Percentiles rank a stretch among this genome's conserved stretches.
phyloP scores from a whole-genome alignment of 2,888 invertebrate genomes.

The Harpalus rubripes region DNA sequence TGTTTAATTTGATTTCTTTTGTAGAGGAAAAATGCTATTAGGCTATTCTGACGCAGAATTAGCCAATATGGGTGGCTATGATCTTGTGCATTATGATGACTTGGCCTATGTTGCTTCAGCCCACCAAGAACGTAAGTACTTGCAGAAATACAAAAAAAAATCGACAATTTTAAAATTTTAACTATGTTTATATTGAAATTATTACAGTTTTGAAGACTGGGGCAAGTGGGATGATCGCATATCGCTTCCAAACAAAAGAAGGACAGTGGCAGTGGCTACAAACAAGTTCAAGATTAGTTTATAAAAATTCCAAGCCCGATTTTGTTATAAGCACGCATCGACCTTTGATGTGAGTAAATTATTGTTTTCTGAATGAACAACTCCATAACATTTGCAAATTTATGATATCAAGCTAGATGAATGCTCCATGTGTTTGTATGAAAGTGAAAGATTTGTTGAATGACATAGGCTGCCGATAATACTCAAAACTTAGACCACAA shows the following conservation, averaged over 20 bases:
- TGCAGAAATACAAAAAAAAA: too few relatives aligned
- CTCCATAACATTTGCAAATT: too few relatives aligned
- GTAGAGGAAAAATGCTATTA: slow-evolving; percentile 94
- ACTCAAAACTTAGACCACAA: too few relatives aligned
- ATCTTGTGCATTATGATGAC: slow-evolving; percentile 98
- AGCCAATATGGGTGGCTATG: slow-evolving; percentile 96
- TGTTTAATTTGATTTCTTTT: slow-evolving; percentile 70
- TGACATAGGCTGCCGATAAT: too few relatives aligned
- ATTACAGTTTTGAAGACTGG: slow-evolving; percentile 97
- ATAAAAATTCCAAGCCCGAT: slow-evolving; percentile 99
- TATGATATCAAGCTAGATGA: too few relatives aligned
- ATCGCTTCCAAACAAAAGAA: slow-evolving; percentile 96
- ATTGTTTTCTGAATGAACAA: too few relatives aligned
- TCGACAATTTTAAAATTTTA: not conserved
- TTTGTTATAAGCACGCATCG: slow-evolving; percentile 99
- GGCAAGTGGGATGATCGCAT: slow-evolving; percentile 99
- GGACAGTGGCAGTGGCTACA: slow-evolving; percentile 99
- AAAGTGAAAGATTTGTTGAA: too few relatives aligned
- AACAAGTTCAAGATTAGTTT: slow-evolving; percentile 96
- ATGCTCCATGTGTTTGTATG: too few relatives aligned
- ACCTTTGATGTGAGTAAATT: slow-evolving; percentile 92
- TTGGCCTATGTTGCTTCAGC: slow-evolving; percentile 98
- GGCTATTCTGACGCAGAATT: slow-evolving; percentile 96
- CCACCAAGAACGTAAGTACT: slow-evolving; percentile 97
- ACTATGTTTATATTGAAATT: slow-evolving; percentile 19